These are phyloP conservation scores for Ceratina calcarata DNA, from an alignment of 1,140 invertebrate species.

Conservation along the genomic window DNA sequence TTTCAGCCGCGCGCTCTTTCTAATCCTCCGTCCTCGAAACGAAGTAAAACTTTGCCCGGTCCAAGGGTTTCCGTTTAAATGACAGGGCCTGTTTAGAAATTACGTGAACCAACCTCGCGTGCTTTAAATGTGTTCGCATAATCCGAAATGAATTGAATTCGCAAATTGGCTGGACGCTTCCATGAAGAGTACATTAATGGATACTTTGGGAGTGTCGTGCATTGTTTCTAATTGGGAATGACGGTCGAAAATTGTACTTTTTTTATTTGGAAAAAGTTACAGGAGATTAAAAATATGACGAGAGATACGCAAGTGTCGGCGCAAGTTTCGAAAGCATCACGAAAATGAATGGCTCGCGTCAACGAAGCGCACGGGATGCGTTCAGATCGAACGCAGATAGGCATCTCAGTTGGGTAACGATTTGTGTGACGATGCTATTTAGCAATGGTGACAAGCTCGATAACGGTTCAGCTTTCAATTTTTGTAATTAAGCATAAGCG, in stretches of 20 bases:
- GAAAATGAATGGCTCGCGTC: conserved; percentile 1
- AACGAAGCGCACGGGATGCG: conserved; percentile 1
- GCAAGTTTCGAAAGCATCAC: neutral
- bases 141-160: neutral
- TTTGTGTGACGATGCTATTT: conserved; percentile 14
- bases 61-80: neutral
- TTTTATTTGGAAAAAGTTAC: too few relatives aligned
- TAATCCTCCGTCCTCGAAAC: conserved; percentile 41
- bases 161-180: neutral
- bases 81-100: neutral
- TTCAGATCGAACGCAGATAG: conserved; percentile 21
- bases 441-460: conserved; percentile 28
- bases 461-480: conserved; percentile 21
- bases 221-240: conserved; percentile 35
- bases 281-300: neutral
- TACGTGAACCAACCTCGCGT: neutral
- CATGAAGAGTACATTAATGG: neutral
- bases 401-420: conserved; percentile 3
- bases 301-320: neutral
- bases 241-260: neutral
- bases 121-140: neutral
- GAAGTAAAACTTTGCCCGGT: conserved; percentile 22
- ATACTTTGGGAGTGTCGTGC: neutral
- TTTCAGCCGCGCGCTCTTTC: conserved; percentile 35
- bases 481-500: neutral